A percentile compares a stretch with the other conserved stretches of the same genome.
Evolutionary conservation across 2,113 vertebrate species (phyloP).

Genomic region (Amphiprion ocellaris): DNA sequence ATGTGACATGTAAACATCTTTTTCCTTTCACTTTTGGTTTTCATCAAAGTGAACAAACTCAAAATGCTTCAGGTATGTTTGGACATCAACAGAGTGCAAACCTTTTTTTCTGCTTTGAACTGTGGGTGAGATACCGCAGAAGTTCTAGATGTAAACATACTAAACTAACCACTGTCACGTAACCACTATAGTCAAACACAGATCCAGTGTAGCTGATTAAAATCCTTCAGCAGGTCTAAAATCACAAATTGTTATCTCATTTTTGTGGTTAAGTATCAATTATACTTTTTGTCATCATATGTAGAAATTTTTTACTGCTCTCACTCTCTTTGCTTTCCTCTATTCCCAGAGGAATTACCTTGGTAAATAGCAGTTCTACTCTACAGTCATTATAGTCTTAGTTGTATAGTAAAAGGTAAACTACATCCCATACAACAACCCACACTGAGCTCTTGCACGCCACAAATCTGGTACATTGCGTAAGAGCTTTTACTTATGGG

Average conservation of each 20-base stretch:
- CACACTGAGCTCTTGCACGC: background rate
- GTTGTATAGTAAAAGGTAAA: background rate
- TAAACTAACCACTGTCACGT: conserved; percentile 10
- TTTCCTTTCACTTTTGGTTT: conserved; percentile 57
- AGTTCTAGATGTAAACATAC: conserved; percentile 18
- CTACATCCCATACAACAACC: background rate
- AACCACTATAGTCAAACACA: background rate
- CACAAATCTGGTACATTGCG: background rate
- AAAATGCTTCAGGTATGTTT: conserved; percentile 3
- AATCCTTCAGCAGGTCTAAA: background rate
- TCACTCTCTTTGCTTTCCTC: background rate
- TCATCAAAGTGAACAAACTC: background rate
- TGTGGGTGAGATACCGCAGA: conserved; percentile 1
- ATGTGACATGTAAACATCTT: conserved; percentile 39
- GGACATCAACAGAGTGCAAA: conserved; percentile 17
- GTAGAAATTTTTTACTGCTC: background rate
- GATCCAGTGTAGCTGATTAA: background rate
- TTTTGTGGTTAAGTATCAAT: background rate
- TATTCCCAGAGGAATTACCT: background rate
- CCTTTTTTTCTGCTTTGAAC: background rate
- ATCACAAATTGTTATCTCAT: background rate
- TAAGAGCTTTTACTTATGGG: background rate
- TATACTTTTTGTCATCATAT: background rate
- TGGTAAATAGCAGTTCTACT: no score
- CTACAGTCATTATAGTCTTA: background rate